Base-by-base conservation (phyloP, 2,113 vertebrate genomes). In the Phycodurus eques region DNA sequence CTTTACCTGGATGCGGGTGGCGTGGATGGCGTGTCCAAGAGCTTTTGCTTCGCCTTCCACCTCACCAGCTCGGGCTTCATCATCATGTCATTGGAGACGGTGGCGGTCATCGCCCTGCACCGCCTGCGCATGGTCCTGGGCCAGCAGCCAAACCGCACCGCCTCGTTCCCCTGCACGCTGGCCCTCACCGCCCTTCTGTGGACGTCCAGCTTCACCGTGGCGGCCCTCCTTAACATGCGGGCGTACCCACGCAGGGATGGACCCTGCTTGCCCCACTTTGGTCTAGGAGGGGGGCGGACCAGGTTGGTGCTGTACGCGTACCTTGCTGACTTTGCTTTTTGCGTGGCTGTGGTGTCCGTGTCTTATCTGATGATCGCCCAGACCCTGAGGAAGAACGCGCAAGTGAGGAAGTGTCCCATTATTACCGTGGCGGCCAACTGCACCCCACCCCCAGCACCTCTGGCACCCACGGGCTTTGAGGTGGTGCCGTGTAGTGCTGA, bases 41-140 rank as follows among this genome's bases (percentile, higher is more conserved):
- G 94, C 3, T 96, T 99, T 87, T 99, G 98, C 89, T 97, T 97
- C 59, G 89, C 95, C 73, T 98, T 98, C 87, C 97, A 97, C 87
- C 88, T 99, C 76, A 96, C 95, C 85, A 95, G 95, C 72, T 95
- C 95, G 0, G 96, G 95, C 67, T 98, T 97, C 90, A 94, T 97
- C 88, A 95, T 99, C 88, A 96, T 99, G 96, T 99, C 97, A 0
- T 93, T 99, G 75, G 95, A 99, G 92, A 98, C 95, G 0, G 98
- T 98, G 65, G 96, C 98, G 0, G 95, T 95, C 68, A 99, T 99
- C 0, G 98, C 97, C 5, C 90, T 99, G 83, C 96, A 97, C 82
- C 92, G 98, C 11, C 94, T 99, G 33, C 94, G 94, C 47, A 94
- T 97, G 96, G 97, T 98, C 51, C 68, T 98, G 73, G 96, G 96